Base-by-base conservation (phyloP, 2,888 invertebrate species). In the Aphelenchoides bicaudatus region DNA sequence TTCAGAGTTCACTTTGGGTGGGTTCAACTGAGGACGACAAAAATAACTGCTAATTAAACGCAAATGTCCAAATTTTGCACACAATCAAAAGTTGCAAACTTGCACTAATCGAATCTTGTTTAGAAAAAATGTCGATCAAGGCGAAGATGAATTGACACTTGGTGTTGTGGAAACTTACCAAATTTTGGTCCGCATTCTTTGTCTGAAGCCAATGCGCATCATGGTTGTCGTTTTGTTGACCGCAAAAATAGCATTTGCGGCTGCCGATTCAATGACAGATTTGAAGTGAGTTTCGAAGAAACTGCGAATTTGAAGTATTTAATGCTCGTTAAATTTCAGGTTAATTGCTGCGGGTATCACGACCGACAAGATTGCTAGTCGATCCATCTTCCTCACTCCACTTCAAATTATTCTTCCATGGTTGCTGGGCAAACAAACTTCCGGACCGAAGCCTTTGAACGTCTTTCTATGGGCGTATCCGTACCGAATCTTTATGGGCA, bases 291-390 rank as follows among this genome's bases (percentile, higher is more conserved):
- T n/a, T n/a, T n/a, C n/a, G n/a, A n/a, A n/a, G n/a, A n/a, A 53
- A 54, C 16, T 57, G 5, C 27, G 19, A 1, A 16, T 19, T 53
- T 3, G 25, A 8, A 5, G 4, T 8, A 10, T 51, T 25, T n/a
- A 34, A 23, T 88, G 90, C 1, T 83, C 98, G 61, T 96, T 98
- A 81, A n/a, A n/a, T n/a, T n/a, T n/a, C n/a, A n/a, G n/a, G n/a
- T 83, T 99, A 49, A 89, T 96, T 0, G 96, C 94, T 81, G 88
- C 88, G 27, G 98, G 98, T 13, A 89, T 99, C 49, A 91, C 93
- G 0, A 90, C 91, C 77, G 96, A 96, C 80, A 88, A 89, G 72
- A 82, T 98, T 57, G 96, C 94, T 0, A 82, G 96, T 56, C 84
- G 99, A 76, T 91, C 90, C 1, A 86, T 98, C 34, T 93, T 94